Percentiles rank a stretch among this genome's conserved stretches.
Conservation (phyloP, 2,113 vertebrate genomes). For the Otis tarda region DNA sequence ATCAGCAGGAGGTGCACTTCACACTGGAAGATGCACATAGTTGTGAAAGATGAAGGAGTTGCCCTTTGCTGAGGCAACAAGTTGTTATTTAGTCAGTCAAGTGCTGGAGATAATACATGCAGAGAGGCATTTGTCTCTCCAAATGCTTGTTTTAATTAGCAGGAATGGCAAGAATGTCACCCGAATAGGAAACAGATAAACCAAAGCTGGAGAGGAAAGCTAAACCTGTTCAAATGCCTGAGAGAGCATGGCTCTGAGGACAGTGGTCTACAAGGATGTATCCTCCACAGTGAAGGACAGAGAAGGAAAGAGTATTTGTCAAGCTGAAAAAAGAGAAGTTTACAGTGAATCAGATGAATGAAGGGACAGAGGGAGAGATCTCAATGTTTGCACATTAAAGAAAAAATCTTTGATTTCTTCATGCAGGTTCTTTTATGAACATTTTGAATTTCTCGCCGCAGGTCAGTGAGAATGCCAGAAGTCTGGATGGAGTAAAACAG, state of each 20-base stretch:
- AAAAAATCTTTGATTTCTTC: background rate
- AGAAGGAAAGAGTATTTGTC: background rate
- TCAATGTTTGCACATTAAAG: background rate
- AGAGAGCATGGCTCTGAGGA: background rate
- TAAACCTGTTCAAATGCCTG: background rate
- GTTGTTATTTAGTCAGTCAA: background rate
- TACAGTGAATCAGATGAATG: background rate
- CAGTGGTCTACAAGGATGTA: background rate
- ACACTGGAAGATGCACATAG: background rate
- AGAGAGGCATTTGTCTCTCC: background rate
- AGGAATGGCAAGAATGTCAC: background rate
- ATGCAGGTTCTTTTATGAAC: fast-evolving
- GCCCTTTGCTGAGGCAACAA: background rate
- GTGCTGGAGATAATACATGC: background rate
- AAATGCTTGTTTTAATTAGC: background rate
- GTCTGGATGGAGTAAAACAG: background rate
- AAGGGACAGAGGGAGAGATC: background rate
- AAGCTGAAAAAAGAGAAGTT: background rate
- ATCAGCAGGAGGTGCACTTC: background rate
- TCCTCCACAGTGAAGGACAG: background rate
- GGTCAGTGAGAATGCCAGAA: background rate
- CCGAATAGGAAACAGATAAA: background rate
- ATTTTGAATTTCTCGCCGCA: background rate
- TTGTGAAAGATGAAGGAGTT: background rate
- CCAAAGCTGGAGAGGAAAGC: background rate